These are phyloP conservation scores for Smithornis capensis DNA, from an alignment of 2,113 vertebrate genomes.

Conservation along the genomic window DNA sequence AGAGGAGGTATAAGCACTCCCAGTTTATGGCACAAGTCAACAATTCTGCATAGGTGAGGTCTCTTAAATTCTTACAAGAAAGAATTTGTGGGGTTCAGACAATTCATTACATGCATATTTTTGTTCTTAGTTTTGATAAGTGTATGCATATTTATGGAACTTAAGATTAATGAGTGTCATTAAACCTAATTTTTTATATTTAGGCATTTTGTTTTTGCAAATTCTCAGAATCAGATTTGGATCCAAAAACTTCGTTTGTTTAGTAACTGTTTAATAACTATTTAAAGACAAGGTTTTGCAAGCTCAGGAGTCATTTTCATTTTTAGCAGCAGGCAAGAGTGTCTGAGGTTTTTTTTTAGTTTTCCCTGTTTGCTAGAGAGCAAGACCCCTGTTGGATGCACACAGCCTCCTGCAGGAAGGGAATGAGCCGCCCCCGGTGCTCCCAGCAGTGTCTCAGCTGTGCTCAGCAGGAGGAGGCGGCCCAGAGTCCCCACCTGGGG, in stretches of 20 bases:
- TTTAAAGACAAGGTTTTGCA: not conserved
- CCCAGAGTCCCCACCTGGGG: accelerated
- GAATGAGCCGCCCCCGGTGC: accelerated
- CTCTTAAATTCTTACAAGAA: not conserved
- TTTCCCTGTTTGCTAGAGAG: not conserved
- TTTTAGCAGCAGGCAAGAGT: not conserved
- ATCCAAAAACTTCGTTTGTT: not conserved
- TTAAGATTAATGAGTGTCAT: not conserved
- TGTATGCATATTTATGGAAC: not conserved
- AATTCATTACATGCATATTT: not conserved
- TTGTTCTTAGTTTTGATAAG: not conserved
- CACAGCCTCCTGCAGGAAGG: not conserved
- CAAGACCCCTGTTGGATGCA: not conserved
- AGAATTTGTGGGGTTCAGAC: not conserved
- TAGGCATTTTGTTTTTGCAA: not conserved
- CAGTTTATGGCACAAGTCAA: not conserved
- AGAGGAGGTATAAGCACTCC: not conserved
- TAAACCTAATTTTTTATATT: not conserved
- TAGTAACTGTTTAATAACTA: not conserved
- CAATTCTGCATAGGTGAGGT: not conserved
- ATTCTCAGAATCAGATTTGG: not conserved
- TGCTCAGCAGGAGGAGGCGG: not conserved
- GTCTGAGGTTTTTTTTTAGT: not conserved
- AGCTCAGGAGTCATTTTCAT: not conserved
- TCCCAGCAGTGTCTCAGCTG: not conserved